A percentile compares a stretch with the other conserved stretches of the same genome.
These are phyloP conservation scores for Cyprinodon variegatus DNA, from an alignment of 2,113 vertebrate genomes.

Conservation along the genomic window DNA sequence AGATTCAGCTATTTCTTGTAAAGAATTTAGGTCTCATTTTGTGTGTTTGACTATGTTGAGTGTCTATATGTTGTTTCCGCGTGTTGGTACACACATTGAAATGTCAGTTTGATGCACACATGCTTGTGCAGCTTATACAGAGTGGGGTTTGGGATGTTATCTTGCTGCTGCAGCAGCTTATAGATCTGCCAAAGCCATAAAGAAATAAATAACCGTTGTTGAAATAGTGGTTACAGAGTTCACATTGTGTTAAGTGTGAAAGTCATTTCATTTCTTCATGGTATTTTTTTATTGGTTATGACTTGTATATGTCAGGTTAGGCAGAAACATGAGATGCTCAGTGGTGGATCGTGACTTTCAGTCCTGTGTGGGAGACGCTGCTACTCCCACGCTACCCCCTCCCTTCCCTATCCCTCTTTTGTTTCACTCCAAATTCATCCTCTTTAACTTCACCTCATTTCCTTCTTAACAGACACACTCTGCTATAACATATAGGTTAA, in stretches of 20 bases:
- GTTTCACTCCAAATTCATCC: constrained; percentile 30
- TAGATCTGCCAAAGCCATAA: constrained; percentile 1
- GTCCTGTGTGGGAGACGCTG: constrained; percentile 48
- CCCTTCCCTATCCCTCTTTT: background rate
- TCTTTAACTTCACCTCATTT: constrained; percentile 50
- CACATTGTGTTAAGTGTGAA: background rate
- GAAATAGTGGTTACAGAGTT: constrained; percentile 1
- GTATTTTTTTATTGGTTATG: constrained; percentile 12
- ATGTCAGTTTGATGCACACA: constrained; percentile 5
- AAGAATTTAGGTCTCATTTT: constrained; percentile 14
- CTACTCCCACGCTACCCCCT: constrained; percentile 45
- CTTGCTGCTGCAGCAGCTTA: constrained; percentile 26
- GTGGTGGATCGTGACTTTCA: constrained; percentile 51
- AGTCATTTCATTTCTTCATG: constrained; percentile 12
- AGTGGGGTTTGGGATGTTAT: constrained; percentile 15
- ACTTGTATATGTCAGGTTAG: constrained; percentile 42
- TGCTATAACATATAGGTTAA: constrained; percentile 5
- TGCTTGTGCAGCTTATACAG: constrained; percentile 1
- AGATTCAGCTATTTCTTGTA: background rate
- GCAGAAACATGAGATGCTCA: constrained; percentile 21
- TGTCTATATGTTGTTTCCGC: background rate
- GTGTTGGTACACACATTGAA: constrained; percentile 8
- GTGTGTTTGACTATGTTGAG: background rate
- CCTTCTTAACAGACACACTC: constrained; percentile 28
- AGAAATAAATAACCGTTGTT: constrained; percentile 14